Base-by-base conservation (phyloP, 2,888 invertebrate species). In the Diaprepes abbreviatus region DNA sequence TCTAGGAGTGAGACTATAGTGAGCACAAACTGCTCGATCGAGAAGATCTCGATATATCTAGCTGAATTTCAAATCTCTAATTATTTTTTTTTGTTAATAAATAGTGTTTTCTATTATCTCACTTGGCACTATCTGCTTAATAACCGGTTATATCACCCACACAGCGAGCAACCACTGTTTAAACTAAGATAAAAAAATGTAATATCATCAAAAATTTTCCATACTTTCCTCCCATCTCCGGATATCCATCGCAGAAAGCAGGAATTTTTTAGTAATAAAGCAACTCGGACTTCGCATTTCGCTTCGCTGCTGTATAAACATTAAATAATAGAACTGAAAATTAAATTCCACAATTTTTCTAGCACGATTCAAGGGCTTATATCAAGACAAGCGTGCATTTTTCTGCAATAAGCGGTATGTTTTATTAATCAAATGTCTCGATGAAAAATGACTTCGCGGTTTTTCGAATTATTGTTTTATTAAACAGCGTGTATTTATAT, bases 211-310 rank as follows among this genome's bases (percentile, higher is more conserved):
- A 40, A 17, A 36, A 16, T 40, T 40, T 16, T 40, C 10, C 12
- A 5, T 9, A 17, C 1, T 17, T 17, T 17, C 17, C 40, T 9
- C 3, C 17, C 17, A 10, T 3, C 33, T 3, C 9, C 33, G 3
- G 2, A 1, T 6, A 1, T 6, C 40, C 40, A 1, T 5, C 1
- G 40, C 16, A 14, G 14, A 40, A 17, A 10, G 1, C 16, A 40
- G 14, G 40, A 40, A 40, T 40, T 40, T 40, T 40, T 3, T 6
- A 40, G 17, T 40, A 17, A 40, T 40, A 40, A 40, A 40, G 17
- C 17, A n/a, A 40, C 9, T 1, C 1, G 40, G 40, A 40, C 40
- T 12, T 40, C 40, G 16, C 40, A 1, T 4, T 7, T 38, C 5
- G 38, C 16, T 24, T 5, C 1, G 12, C 6, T 40, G 17, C 40